Percentiles rank a stretch among this genome's conserved stretches.
Conservation (phyloP, 1,140 invertebrate species). For the Telenomus remus region DNA sequence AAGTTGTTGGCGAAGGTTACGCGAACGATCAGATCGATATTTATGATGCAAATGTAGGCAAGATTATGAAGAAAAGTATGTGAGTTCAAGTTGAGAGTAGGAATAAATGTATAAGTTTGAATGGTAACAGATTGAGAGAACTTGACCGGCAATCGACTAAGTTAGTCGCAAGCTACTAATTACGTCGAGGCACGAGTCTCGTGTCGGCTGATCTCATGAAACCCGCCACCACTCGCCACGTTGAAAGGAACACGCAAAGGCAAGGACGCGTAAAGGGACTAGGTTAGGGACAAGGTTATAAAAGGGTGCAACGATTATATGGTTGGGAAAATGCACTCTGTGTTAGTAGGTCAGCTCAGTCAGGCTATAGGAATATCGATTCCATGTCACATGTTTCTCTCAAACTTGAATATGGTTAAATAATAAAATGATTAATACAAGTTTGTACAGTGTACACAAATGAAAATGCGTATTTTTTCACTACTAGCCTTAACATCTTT, state of each 20-base stretch:
- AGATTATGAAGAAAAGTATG: too few relatives aligned
- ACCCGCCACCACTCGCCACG: conserved; percentile 2
- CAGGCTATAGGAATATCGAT: conserved; percentile 49
- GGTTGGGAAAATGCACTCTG: conserved; percentile 44
- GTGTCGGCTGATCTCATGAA: conserved; percentile 49
- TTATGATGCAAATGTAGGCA: too few relatives aligned
- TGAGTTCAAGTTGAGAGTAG: too few relatives aligned
- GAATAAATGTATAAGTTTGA: too few relatives aligned
- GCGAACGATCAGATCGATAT: too few relatives aligned
- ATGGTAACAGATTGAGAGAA: conserved; percentile 4
- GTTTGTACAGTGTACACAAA: too few relatives aligned
- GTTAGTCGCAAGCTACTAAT: conserved; percentile 39
- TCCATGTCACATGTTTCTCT: conserved; percentile 48
- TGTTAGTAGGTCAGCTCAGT: conserved; percentile 54
- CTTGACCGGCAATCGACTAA: conserved; percentile 49
- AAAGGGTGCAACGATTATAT: conserved; percentile 50
- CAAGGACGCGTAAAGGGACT: conserved; percentile 47
- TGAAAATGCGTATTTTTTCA: too few relatives aligned
- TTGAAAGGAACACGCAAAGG: conserved; percentile 53
- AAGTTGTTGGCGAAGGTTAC: too few relatives aligned
- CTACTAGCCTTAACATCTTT: too few relatives aligned
- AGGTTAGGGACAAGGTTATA: conserved; percentile 57
- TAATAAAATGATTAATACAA: too few relatives aligned
- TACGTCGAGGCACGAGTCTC: conserved; percentile 44
- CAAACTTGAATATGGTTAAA: conserved; percentile 3